Base-by-base conservation (phyloP, 2,888 invertebrate species). In the Tuta absoluta region DNA sequence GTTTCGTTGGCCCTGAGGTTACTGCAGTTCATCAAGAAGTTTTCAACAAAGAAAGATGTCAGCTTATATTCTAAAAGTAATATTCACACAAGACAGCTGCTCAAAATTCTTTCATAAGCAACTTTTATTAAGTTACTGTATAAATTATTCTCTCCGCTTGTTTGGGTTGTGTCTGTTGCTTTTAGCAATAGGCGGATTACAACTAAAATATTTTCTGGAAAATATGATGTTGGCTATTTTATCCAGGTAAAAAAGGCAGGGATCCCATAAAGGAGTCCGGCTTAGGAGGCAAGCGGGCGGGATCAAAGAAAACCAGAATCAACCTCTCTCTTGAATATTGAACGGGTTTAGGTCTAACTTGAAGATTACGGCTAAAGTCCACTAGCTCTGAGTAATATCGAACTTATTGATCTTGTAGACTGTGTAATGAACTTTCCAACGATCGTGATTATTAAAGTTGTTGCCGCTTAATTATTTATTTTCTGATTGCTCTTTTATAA, bases 261-360 rank as follows among this genome's bases (percentile, higher is more conserved):
- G 63, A 41, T 59, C 45, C 17, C 19, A 49, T 45, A 59, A 58
- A 63, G 63, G 63, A 51, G 17, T 57, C 37, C 49, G 49, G 59
- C 57, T 64, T 41, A 60, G 64, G 59, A 58, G 19, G 56, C 41
- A 21, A 53, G 60, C 23, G 64, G 33, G 37, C 11, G 57, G 58
- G 62, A 65, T 65, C 65, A 62, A 65, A 62, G 62, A 65, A 60
- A 65, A 57, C 65, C 53, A 58, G 57, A 65, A 49, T 62, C 62
- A 65, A 57, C 57, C 51, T 24, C 33, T 23, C 33, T 57, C 53
- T 53, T 65, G 57, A 62, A 61, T 65, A 65, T 65, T 65, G 62
- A 62, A 61, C 60, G 60, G 24, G 45, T 60, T 60, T 60, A 60
- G 23, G 45, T 60, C 60, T 33, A 56, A 56, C 28, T 60, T 60